Evolutionary conservation across 2,888 invertebrate genomes (phyloP).

Genomic region (Papilio demoleus): DNA sequence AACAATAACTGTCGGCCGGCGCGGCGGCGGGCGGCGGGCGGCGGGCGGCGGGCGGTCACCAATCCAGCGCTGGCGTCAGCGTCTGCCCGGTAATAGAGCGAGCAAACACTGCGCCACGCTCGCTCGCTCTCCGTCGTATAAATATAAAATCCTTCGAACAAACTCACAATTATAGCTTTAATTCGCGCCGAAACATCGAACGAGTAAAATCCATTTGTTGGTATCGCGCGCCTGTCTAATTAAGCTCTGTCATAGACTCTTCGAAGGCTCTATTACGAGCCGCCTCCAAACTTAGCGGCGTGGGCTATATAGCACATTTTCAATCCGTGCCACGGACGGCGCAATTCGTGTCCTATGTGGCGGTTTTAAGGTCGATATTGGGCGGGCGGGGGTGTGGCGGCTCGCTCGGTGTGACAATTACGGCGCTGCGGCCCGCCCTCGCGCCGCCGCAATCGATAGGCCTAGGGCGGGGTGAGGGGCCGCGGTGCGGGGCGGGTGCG

Average conservation of each 20-base stretch:
- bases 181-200: slow-evolving; percentile 69
- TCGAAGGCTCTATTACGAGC: slow-evolving; percentile 83
- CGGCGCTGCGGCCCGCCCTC: slow-evolving; percentile 80
- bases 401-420: slow-evolving; percentile 82
- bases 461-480: slow-evolving; percentile 85
- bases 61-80: slow-evolving; percentile 45
- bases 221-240: slow-evolving; percentile 81
- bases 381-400: slow-evolving; percentile 70
- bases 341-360: slow-evolving; percentile 66
- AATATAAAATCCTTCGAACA: slow-evolving; percentile 59
- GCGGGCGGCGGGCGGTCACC: slow-evolving; percentile 29
- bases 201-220: slow-evolving; percentile 82
- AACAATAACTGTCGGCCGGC: slow-evolving; percentile 5
- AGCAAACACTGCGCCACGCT: slow-evolving; percentile 51
- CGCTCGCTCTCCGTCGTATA: slow-evolving; percentile 49
- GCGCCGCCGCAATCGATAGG: slow-evolving; percentile 88
- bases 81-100: slow-evolving; percentile 53
- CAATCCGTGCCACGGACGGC: slow-evolving; percentile 58
- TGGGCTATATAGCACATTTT: slow-evolving; percentile 80
- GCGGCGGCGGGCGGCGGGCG: not conserved
- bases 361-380: slow-evolving; percentile 75
- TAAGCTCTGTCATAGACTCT: slow-evolving; percentile 82
- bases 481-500: slow-evolving; percentile 62
- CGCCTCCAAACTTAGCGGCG: slow-evolving; percentile 80
- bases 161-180: slow-evolving; percentile 61